Evolutionary conservation across 1,140 invertebrate genomes (phyloP).

Genomic region (Zaprionus lachaisei): DNA sequence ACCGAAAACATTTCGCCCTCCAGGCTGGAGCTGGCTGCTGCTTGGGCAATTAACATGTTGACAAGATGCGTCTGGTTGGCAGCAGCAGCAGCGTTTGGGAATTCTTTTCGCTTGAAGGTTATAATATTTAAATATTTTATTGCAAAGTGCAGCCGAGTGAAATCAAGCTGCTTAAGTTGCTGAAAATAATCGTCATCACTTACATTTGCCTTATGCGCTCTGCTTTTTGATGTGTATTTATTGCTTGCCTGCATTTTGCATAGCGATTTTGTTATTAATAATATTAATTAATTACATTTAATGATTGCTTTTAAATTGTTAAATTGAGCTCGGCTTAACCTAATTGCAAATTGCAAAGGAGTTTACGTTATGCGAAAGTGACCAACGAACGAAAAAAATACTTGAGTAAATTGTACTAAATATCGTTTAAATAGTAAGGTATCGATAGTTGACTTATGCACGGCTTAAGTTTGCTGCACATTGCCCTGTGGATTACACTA

Average conservation of each 20-base stretch:
- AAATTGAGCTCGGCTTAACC: background rate
- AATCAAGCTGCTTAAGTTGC: background rate
- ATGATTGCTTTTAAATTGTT: slow-evolving; percentile 1
- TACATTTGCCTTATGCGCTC: background rate
- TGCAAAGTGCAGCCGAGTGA: background rate
- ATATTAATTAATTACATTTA: too few relatives aligned
- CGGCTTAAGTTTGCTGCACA: background rate
- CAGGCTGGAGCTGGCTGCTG: background rate
- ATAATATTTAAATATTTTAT: slow-evolving; percentile 2
- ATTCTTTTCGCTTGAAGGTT: background rate
- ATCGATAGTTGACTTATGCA: background rate
- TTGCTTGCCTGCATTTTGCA: background rate
- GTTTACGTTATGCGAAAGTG: background rate
- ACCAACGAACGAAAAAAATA: background rate
- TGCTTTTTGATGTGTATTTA: background rate
- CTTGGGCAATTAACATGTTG: slow-evolving; percentile 33
- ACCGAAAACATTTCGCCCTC: slow-evolving; percentile 1
- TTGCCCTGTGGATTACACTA: background rate
- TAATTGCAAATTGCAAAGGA: background rate
- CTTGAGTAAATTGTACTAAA: background rate
- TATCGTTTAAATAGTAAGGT: background rate
- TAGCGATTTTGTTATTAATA: background rate
- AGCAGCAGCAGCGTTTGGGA: background rate
- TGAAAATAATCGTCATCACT: slow-evolving; percentile 2
- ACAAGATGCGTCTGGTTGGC: slow-evolving; percentile 4